phyloP scores from a whole-genome alignment of 2,113 vertebrate species.

The Neoarius graeffei region DNA sequence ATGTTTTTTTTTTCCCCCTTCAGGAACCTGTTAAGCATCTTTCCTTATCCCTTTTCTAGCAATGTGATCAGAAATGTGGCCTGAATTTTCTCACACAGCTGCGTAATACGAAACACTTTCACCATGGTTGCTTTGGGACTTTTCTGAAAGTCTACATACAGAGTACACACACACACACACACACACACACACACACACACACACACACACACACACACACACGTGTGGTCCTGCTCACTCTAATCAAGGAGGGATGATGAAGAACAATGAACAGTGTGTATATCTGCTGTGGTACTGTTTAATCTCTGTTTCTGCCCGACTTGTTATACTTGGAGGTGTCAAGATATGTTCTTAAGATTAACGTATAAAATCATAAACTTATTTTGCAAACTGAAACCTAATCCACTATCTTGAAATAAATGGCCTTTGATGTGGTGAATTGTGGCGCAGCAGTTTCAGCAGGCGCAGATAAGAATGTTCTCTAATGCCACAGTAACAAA shows the following conservation, averaged over 20 bases:
- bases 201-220: slow-evolving; percentile 1
- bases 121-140: not conserved
- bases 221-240: not conserved
- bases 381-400: slow-evolving; percentile 14
- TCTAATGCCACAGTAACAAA: slow-evolving; percentile 44
- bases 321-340: not conserved
- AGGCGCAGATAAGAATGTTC: slow-evolving; percentile 32
- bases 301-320: not conserved
- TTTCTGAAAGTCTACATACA: not conserved
- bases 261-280: not conserved
- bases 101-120: slow-evolving; percentile 42
- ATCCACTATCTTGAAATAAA: slow-evolving; percentile 11
- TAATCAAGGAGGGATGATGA: not conserved
- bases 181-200: not conserved
- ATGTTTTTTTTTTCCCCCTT: not conserved
- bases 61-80: not conserved
- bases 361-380: not conserved
- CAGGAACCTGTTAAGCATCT: not conserved
- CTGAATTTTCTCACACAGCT: not conserved
- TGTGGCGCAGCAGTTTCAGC: not conserved
- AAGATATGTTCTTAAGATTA: slow-evolving; percentile 8
- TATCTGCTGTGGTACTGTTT: not conserved
- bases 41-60: not conserved
- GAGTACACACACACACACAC: not conserved
- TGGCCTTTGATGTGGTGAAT: slow-evolving; percentile 25